Conservation (phyloP, 2,113 vertebrate genomes). For the Aegithalos caudatus region DNA sequence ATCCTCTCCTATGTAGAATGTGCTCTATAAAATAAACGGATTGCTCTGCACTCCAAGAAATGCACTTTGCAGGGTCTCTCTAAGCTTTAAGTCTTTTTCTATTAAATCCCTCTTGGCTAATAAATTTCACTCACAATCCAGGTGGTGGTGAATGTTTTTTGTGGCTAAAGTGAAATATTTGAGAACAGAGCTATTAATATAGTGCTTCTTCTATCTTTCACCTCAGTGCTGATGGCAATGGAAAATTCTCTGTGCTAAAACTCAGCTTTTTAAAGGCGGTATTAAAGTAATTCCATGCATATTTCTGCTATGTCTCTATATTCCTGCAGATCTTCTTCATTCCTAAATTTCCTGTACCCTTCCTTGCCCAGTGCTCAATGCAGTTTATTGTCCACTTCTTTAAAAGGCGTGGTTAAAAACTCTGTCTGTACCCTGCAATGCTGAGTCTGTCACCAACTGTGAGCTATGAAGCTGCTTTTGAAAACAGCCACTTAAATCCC, state of each 20-base stretch:
- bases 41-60: background rate
- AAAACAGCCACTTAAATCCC: background rate
- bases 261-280: background rate
- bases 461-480: background rate
- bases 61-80: background rate
- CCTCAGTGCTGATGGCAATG: background rate
- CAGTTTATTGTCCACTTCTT: background rate
- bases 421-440: background rate
- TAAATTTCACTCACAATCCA: background rate
- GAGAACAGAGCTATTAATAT: background rate
- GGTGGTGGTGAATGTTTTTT: background rate
- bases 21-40: constrained; percentile 21
- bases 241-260: background rate
- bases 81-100: background rate
- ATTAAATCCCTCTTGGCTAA: background rate
- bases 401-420: background rate
- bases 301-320: background rate
- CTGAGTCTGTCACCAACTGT: background rate
- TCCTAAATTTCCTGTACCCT: background rate
- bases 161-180: background rate
- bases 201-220: background rate
- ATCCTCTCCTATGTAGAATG: background rate
- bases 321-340: background rate
- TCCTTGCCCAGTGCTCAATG: background rate
- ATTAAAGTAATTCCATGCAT: background rate